A percentile compares a stretch with the other conserved stretches of the same genome.
Evolutionary conservation across 2,888 invertebrate species (phyloP).

Genomic region (Caradrina kadenii): DNA sequence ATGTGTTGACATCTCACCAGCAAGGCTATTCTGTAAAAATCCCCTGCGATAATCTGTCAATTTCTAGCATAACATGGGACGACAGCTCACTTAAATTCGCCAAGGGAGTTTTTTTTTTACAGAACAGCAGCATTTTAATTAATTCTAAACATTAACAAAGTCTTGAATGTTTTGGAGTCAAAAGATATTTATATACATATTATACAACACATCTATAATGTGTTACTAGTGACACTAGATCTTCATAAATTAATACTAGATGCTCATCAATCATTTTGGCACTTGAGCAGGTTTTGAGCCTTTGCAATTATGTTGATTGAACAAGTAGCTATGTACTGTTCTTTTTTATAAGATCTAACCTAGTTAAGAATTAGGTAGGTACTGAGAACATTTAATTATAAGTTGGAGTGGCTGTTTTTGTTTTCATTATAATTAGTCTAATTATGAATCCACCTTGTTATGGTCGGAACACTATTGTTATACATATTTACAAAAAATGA

Average conservation of each 20-base stretch:
- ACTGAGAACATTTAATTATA: not conserved
- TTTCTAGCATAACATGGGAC: no score
- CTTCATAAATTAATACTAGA: not conserved
- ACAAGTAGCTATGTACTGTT: not conserved
- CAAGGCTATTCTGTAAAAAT: no score
- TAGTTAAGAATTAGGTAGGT: not conserved
- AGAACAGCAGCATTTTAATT: no score
- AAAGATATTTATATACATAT: not conserved
- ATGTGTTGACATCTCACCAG: no score
- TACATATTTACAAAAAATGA: no score
- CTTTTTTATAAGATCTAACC: not conserved
- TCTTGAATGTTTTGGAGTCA: slow-evolving; percentile 6
- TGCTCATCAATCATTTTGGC: slow-evolving; percentile 3
- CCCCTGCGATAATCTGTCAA: no score
- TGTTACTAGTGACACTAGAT: slow-evolving; percentile 18
- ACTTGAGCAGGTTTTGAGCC: not conserved
- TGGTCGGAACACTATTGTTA: no score
- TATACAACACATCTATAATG: slow-evolving; percentile 1
- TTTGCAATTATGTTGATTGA: not conserved
- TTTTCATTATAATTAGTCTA: not conserved
- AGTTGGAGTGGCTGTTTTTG: not conserved
- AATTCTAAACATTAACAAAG: not conserved
- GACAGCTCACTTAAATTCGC: no score
- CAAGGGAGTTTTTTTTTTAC: no score
- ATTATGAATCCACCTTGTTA: no score